A percentile compares a stretch with the other conserved stretches of the same genome.
These are phyloP conservation scores for Macaria liturata DNA, from an alignment of 2,888 invertebrate genomes.

Conservation along the genomic window DNA sequence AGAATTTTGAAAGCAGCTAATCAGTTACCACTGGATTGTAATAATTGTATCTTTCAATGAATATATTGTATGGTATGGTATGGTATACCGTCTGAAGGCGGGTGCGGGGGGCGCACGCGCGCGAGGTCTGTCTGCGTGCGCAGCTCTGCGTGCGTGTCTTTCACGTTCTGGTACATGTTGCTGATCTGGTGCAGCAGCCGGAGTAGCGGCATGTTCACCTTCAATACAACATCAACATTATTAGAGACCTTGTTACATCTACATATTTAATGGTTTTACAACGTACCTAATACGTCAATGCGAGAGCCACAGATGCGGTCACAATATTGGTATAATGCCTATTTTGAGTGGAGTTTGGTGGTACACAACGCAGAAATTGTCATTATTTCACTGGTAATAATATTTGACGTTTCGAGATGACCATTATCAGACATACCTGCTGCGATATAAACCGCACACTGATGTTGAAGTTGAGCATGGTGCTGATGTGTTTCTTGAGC, in stretches of 20 bases:
- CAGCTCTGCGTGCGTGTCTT: conserved; percentile 95
- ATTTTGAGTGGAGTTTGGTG: too few species aligned
- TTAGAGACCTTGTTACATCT: too few species aligned
- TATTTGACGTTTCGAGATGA: too few species aligned
- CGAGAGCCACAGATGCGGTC: too few species aligned
- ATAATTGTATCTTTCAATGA: too few species aligned
- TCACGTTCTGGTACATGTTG: conserved; percentile 98
- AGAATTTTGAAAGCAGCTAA: too few species aligned
- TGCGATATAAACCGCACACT: conserved; percentile 96
- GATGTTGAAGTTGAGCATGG: conserved; percentile 94
- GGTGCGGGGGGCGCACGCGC: conserved; percentile 65
- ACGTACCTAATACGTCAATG: too few species aligned
- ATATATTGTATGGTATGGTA: background rate
- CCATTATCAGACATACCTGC: conserved; percentile 81
- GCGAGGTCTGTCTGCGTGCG: conserved; percentile 84
- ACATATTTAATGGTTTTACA: too few species aligned
- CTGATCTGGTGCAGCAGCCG: conserved; percentile 97
- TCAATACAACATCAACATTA: conserved; percentile 1
- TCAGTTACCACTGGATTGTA: too few species aligned
- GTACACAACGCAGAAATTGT: too few species aligned
- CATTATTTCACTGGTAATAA: too few species aligned
- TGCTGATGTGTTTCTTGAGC: conserved; percentile 95
- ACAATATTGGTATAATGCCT: too few species aligned
- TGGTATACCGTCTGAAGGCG: conserved; percentile 45
- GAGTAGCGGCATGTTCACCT: conserved; percentile 97